Conservation (phyloP, 2,888 invertebrate genomes). For the Eledona agricola region DNA sequence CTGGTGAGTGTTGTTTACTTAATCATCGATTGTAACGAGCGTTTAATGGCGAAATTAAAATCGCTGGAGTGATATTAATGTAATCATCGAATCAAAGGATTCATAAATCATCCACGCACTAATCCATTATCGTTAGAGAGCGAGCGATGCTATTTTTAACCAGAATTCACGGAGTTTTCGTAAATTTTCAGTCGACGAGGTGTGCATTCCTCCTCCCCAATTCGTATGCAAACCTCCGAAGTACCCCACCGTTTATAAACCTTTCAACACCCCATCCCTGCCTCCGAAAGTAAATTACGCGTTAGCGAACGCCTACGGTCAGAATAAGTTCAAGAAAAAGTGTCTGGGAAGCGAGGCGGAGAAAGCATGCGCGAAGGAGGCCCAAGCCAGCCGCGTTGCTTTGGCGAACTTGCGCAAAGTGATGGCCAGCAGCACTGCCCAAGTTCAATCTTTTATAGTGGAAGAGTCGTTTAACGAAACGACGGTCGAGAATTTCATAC, state of each 20-base stretch:
- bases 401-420: constrained; percentile 62
- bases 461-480: constrained; percentile 60
- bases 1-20: constrained; percentile 32
- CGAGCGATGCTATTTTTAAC: not conserved
- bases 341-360: constrained; percentile 57
- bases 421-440: constrained; percentile 55
- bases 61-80: constrained; percentile 2
- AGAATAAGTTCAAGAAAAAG: constrained; percentile 53
- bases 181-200: constrained; percentile 47
- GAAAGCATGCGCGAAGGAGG: constrained; percentile 61
- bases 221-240: constrained; percentile 60
- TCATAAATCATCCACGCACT: constrained; percentile 4
- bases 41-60: constrained; percentile 1
- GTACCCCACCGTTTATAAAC: constrained; percentile 54
- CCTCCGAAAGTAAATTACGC: constrained; percentile 43
- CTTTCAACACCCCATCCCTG: constrained; percentile 42
- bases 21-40: too few species aligned
- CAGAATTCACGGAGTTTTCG: too few species aligned
- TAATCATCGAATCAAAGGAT: constrained; percentile 14
- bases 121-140: constrained; percentile 4
- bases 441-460: constrained; percentile 58
- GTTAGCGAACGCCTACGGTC: constrained; percentile 46
- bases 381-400: constrained; percentile 61
- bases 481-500: constrained; percentile 60
- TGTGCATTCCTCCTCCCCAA: constrained; percentile 56